Evolutionary conservation across 1,140 invertebrate species (phyloP).

Genomic region (Drosophila sulfurigaster): DNA sequence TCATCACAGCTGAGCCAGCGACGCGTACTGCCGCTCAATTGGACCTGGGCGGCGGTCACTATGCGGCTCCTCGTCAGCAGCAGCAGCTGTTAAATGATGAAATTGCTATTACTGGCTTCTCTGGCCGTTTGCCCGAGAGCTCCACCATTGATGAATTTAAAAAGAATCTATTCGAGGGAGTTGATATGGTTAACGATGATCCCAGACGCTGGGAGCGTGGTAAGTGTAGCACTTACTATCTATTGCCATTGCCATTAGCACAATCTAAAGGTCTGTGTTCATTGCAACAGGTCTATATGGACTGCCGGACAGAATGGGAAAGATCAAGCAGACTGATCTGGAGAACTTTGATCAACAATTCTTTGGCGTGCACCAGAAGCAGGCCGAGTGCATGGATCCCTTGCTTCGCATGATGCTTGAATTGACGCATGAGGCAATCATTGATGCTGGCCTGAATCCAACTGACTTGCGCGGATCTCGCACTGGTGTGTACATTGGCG

Average conservation of each 20-base stretch:
- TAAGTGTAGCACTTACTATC: slow-evolving; percentile 25
- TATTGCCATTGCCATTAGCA: not conserved
- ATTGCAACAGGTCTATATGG: slow-evolving; percentile 88
- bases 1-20: slow-evolving; percentile 72
- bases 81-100: slow-evolving; percentile 87
- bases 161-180: slow-evolving; percentile 92
- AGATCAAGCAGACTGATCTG: slow-evolving; percentile 96
- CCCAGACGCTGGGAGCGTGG: slow-evolving; percentile 91
- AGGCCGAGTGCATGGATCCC: slow-evolving; percentile 98
- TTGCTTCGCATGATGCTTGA: slow-evolving; percentile 96
- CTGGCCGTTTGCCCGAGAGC: slow-evolving; percentile 95
- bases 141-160: slow-evolving; percentile 95
- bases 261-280: not conserved
- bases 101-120: slow-evolving; percentile 95
- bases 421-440: slow-evolving; percentile 96
- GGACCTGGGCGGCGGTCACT: slow-evolving; percentile 76
- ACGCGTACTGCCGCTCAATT: slow-evolving; percentile 73
- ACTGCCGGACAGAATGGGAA: slow-evolving; percentile 93
- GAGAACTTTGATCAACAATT: slow-evolving; percentile 95
- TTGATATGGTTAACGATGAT: slow-evolving; percentile 96
- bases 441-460: slow-evolving; percentile 96
- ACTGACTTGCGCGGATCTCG: slow-evolving; percentile 91
- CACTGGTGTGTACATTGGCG: slow-evolving; percentile 96
- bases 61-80: slow-evolving; percentile 55
- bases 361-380: slow-evolving; percentile 97